These are phyloP conservation scores for Nasonia longicornis DNA, from an alignment of 1,140 invertebrate species.

Conservation along the genomic window DNA sequence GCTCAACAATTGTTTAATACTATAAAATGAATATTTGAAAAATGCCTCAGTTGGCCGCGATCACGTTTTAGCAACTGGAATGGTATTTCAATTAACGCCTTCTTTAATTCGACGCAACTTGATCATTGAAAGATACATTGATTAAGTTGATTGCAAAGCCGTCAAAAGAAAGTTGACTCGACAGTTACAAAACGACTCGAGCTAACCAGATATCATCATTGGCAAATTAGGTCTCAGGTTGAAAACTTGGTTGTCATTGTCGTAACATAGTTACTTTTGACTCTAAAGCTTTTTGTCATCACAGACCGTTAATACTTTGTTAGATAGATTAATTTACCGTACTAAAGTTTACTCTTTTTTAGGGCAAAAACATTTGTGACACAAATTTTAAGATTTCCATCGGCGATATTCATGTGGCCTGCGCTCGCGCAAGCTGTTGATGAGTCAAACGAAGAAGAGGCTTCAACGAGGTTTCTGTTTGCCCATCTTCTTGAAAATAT, in stretches of 20 bases:
- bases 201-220: slow-evolving; percentile 65
- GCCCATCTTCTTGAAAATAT: slow-evolving; percentile 62
- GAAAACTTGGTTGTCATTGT: slow-evolving; percentile 66
- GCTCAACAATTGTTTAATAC: background rate
- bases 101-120: background rate
- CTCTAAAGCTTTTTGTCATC: slow-evolving; percentile 56
- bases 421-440: slow-evolving; percentile 57
- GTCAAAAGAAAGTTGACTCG: background rate
- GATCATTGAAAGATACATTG: background rate
- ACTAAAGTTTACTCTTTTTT: slow-evolving; percentile 34
- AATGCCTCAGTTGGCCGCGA: slow-evolving; percentile 64
- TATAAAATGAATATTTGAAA: slow-evolving; percentile 11
- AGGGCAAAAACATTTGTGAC: slow-evolving; percentile 63
- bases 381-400: slow-evolving; percentile 62
- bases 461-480: slow-evolving; percentile 57
- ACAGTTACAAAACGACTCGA: slow-evolving; percentile 56
- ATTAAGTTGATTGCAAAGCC: background rate
- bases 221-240: slow-evolving; percentile 64
- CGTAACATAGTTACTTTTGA: slow-evolving; percentile 49
- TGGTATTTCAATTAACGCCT: too few relatives aligned
- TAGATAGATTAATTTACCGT: background rate
- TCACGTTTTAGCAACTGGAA: slow-evolving; percentile 35
- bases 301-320: slow-evolving; percentile 51
- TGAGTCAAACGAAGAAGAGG: slow-evolving; percentile 55
- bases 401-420: slow-evolving; percentile 62